These are phyloP conservation scores for Heliothis virescens DNA, from an alignment of 1,140 invertebrate genomes.

Conservation along the genomic window DNA sequence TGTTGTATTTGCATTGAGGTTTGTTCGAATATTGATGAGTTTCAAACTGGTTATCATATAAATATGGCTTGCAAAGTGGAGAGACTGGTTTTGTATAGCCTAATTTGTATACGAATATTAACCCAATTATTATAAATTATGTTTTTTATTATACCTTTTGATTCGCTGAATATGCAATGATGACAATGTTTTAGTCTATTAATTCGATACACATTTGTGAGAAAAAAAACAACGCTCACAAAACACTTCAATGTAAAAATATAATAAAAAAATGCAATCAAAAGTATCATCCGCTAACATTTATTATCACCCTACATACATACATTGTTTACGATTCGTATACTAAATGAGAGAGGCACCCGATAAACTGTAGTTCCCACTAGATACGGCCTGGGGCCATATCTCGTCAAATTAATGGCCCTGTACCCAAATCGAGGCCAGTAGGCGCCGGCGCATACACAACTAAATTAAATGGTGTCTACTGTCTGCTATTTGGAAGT, in stretches of 20 bases:
- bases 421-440: conserved; percentile 25
- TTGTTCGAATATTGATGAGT: neutral
- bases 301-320: neutral
- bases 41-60: neutral
- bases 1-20: neutral
- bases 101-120: neutral
- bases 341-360: conserved; percentile 6
- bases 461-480: conserved; percentile 13
- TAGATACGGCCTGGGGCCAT: conserved; percentile 21
- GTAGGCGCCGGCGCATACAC: conserved; percentile 38
- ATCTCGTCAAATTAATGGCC: conserved; percentile 45
- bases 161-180: no score
- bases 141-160: no score
- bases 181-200: no score
- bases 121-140: no score
- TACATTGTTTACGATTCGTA: conserved; percentile 1
- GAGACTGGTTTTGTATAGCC: neutral
- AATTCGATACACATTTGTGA: no score
- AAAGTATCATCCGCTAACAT: neutral
- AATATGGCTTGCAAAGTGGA: neutral
- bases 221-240: neutral
- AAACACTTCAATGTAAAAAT: neutral
- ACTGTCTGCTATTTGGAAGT: neutral
- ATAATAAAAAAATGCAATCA: neutral
- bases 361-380: conserved; percentile 7